Conservation (phyloP, 2,888 invertebrate genomes). For the Erannis defoliaria region DNA sequence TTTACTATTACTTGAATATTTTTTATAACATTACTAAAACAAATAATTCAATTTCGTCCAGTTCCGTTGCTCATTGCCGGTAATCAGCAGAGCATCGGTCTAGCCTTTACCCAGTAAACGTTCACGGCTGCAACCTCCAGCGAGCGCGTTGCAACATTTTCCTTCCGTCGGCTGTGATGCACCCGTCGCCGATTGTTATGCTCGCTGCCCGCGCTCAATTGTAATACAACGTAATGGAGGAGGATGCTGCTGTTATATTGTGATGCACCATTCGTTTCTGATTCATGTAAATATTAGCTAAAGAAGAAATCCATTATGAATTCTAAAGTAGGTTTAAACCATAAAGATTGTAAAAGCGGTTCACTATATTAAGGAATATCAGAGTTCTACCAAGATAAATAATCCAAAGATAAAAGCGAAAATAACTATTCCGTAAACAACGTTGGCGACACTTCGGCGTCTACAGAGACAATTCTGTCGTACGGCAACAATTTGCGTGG, state of each 20-base stretch:
- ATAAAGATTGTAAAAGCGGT: slow-evolving; percentile 13
- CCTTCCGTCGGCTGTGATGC: slow-evolving; percentile 64
- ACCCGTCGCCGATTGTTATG: slow-evolving; percentile 49
- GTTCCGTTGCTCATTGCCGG: slow-evolving; percentile 10
- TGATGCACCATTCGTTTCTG: neutral
- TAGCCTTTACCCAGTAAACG: slow-evolving; percentile 48
- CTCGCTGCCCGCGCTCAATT: slow-evolving; percentile 32
- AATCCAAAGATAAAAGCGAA: slow-evolving; percentile 24
- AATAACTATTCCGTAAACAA: slow-evolving; percentile 24
- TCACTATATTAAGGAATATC: slow-evolving; percentile 11
- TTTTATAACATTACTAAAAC: neutral
- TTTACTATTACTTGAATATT: neutral
- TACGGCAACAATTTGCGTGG: slow-evolving; percentile 9
- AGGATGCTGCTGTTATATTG: slow-evolving; percentile 2
- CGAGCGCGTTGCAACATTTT: slow-evolving; percentile 65
- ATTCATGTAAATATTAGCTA: neutral
- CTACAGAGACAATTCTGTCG: slow-evolving; percentile 16
- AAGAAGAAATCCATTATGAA: slow-evolving; percentile 2
- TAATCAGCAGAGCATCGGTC: slow-evolving; percentile 30
- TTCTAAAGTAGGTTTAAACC: neutral
- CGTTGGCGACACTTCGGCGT: slow-evolving; percentile 22
- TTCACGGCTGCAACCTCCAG: slow-evolving; percentile 46
- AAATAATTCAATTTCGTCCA: slow-evolving; percentile 29
- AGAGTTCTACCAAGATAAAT: neutral
- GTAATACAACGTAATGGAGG: slow-evolving; percentile 46